Percentiles rank a stretch among this genome's conserved stretches.
Conservation (phyloP, 2,888 invertebrate genomes). For the Rhingia campestris region DNA sequence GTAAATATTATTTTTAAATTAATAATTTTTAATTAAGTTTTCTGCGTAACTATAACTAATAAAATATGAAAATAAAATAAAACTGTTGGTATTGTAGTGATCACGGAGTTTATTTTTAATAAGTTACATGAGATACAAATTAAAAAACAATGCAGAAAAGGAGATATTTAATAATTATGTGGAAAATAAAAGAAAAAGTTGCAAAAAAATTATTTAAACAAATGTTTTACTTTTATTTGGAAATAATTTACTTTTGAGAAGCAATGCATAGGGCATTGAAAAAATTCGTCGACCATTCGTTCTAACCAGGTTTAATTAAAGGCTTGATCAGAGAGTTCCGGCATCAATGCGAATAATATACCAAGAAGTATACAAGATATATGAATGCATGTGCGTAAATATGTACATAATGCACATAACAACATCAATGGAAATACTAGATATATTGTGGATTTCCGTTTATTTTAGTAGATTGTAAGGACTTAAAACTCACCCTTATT, state of each 20-base stretch:
- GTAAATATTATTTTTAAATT: conserved; percentile 64
- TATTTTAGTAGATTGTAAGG: no score
- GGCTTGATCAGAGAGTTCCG: no score
- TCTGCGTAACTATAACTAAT: conserved; percentile 46
- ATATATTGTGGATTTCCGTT: no score
- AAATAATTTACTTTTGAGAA: not conserved
- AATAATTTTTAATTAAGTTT: conserved; percentile 45
- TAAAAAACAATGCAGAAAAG: conserved; percentile 55
- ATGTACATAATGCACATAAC: no score
- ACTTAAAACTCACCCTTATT: no score
- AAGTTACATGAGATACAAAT: conserved; percentile 47
- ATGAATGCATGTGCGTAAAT: no score
- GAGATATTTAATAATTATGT: conserved; percentile 51
- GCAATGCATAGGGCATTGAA: not conserved
- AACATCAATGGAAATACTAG: no score
- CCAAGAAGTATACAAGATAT: no score
- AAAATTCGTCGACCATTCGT: not conserved
- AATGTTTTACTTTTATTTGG: not conserved
- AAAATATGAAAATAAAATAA: conserved; percentile 26
- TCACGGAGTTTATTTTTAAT: conserved; percentile 52
- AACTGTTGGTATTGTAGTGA: conserved; percentile 57
- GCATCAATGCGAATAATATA: no score
- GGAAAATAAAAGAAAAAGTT: conserved; percentile 56
- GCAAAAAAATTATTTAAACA: conserved; percentile 59
- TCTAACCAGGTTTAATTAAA: no score